These are phyloP conservation scores for Lepus europaeus DNA, from an alignment of 2,113 vertebrate species.

Conservation along the genomic window DNA sequence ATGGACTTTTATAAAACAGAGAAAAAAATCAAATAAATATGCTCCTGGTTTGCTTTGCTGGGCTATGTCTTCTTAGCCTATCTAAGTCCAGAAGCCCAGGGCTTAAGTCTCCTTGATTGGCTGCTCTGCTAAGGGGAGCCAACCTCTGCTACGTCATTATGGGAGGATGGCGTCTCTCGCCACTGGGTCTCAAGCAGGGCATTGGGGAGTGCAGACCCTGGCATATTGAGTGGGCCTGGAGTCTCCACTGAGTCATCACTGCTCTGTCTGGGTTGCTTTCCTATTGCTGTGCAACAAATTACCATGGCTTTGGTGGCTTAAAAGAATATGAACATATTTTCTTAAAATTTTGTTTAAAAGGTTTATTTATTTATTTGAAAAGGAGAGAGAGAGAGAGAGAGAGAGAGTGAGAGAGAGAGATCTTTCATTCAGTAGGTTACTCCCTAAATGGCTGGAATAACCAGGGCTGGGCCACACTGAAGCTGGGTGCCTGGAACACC, in stretches of 20 bases:
- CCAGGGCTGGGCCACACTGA: too few relatives aligned
- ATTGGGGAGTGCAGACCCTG: background rate
- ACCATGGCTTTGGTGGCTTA: background rate
- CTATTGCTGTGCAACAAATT: background rate
- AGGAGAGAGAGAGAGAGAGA: too few relatives aligned
- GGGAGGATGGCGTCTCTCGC: background rate
- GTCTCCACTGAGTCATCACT: background rate
- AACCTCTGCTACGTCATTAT: background rate
- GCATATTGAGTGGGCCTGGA: background rate
- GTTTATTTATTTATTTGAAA: too few relatives aligned
- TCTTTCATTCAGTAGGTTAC: too few relatives aligned
- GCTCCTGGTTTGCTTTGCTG: background rate
- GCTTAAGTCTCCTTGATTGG: background rate
- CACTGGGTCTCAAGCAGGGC: background rate
- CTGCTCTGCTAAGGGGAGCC: background rate
- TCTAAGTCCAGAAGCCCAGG: background rate
- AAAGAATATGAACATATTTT: background rate
- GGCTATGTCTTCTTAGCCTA: background rate
- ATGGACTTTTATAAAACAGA: conserved; percentile 40
- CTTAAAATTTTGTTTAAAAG: background rate
- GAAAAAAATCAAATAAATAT: conserved; percentile 33
- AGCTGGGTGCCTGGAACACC: too few relatives aligned
- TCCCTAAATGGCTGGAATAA: too few relatives aligned
- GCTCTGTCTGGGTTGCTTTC: background rate
- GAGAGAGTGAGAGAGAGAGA: too few relatives aligned